Conservation (phyloP, 30 jellyfish, hydroid and myxozoan species). For the Aurelia sp. region DNA sequence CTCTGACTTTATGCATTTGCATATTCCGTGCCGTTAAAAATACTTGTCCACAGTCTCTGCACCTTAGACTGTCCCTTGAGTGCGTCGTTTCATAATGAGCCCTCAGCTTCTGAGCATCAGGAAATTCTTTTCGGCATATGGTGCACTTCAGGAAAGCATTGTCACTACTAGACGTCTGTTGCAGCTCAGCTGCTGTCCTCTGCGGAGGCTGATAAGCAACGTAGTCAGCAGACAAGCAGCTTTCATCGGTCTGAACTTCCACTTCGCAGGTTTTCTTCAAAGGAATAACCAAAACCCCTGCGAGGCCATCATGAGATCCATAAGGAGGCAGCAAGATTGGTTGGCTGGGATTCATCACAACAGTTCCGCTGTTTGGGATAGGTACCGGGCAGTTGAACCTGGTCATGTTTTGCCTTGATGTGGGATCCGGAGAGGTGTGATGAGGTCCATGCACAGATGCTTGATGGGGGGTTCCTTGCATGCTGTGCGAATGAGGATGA, state of each 20-base stretch:
- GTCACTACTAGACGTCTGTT: background rate
- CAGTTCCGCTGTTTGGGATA: slow-evolving; percentile 66
- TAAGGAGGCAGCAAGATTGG: slow-evolving; percentile 66
- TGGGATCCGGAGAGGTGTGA: slow-evolving; percentile 26
- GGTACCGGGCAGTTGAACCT: slow-evolving; percentile 57
- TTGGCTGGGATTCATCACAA: slow-evolving; percentile 64
- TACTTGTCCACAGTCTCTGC: slow-evolving; percentile 76
- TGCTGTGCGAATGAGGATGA: slow-evolving; percentile 3
- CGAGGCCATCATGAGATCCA: slow-evolving; percentile 49
- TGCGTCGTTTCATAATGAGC: slow-evolving; percentile 54
- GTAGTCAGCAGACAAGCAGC: slow-evolving; percentile 57
- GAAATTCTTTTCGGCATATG: slow-evolving; percentile 66
- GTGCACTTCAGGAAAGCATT: slow-evolving; percentile 38
- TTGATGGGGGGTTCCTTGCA: background rate
- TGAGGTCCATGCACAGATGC: background rate
- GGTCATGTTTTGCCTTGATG: slow-evolving; percentile 5
- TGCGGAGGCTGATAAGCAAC: slow-evolving; percentile 49
- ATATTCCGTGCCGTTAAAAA: slow-evolving; percentile 77
- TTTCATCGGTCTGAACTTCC: slow-evolving; percentile 84
- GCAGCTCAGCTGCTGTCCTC: slow-evolving; percentile 5
- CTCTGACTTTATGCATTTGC: slow-evolving; percentile 84
- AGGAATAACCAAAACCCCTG: slow-evolving; percentile 87
- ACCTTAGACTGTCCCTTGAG: slow-evolving; percentile 47
- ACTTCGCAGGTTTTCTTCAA: slow-evolving; percentile 77
- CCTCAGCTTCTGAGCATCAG: slow-evolving; percentile 50